Base-by-base conservation (phyloP, 1,140 invertebrate species). In the Catajapyx aquilonaris region DNA sequence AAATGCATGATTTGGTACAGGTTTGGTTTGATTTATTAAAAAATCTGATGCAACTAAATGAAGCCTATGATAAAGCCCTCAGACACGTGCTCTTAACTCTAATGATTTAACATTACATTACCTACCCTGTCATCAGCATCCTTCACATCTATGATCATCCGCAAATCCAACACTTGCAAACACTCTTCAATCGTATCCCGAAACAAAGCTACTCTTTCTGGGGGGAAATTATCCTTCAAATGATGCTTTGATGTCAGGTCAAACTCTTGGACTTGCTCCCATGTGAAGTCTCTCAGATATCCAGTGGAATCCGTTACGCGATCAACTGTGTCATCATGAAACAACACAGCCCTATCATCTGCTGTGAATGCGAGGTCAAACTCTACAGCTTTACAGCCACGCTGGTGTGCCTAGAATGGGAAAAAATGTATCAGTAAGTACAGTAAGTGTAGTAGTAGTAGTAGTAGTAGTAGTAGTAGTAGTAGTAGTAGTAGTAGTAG, bases 311-410 rank as follows among this genome's bases (percentile, higher is more conserved):
- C 64, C n/a, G 71, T 69, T 35, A 79, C 61, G 50, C 80, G 53
- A 44, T 77, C 68, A 31, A 81, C 51, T 3, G 65, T 71, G 36
- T 62, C 49, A 52, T 85, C 81, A 54, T 85, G 81, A 33, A 81
- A 69, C 5, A 81, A 45, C 39, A 85, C 64, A 30, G 78, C 66
- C 38, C 76, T 57, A 34, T 69, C 69, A 56, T 84, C 80, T 43
- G 61, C 64, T 1, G 76, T 79, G 10, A 79, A 60, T 10, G 63
- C 53, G 11, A 85, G 56, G 57, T 84, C 80, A 50, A 84, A 64
- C 53, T 85, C 80, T n/a, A 84, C 61, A 18, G 68, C 67, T 43
- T 59, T 63, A 43, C 71, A 76, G 0, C 76, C 72, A 46, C 66
- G 65, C 28, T 64, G 59, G 41, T 68, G 62, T 46, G 68, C 66